Evolutionary conservation across 2,888 invertebrate species (phyloP).

Genomic region (Bembecia ichneumoniformis): DNA sequence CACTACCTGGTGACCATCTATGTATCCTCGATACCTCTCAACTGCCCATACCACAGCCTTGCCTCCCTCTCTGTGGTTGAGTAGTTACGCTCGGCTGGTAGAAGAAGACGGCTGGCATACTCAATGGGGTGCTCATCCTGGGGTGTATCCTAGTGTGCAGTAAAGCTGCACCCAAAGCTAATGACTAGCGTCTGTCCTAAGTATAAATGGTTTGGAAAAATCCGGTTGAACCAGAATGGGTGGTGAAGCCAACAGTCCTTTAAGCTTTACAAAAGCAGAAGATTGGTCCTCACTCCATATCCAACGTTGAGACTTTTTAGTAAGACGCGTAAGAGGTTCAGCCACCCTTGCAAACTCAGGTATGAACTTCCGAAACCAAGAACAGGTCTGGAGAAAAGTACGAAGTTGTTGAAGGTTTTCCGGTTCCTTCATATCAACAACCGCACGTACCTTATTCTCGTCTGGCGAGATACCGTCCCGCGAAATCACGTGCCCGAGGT

Average conservation of each 20-base stretch:
- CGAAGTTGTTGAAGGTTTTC: no score
- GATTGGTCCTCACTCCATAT: no score
- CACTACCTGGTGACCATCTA: slow-evolving; percentile 30
- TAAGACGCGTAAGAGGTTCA: slow-evolving; percentile 13
- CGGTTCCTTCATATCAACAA: no score
- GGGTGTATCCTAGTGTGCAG: slow-evolving; percentile 16
- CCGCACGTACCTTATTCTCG: no score
- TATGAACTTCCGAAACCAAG: slow-evolving; percentile 22
- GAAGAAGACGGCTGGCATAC: slow-evolving; percentile 18
- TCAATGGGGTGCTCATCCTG: slow-evolving; percentile 15
- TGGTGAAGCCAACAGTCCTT: slow-evolving; percentile 9
- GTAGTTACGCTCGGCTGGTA: slow-evolving; percentile 31
- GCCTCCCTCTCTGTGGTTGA: slow-evolving; percentile 41
- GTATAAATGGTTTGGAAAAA: slow-evolving; percentile 16
- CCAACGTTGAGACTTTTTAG: slow-evolving; percentile 14
- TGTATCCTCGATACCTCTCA: slow-evolving; percentile 18
- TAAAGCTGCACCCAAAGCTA: slow-evolving; percentile 23
- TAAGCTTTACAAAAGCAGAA: slow-evolving; percentile 11
- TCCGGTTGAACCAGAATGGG: slow-evolving; percentile 14
- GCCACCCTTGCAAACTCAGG: slow-evolving; percentile 12
- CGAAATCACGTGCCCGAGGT: no score
- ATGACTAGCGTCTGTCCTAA: slow-evolving; percentile 24
- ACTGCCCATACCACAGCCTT: slow-evolving; percentile 18
- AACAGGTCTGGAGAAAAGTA: no score
- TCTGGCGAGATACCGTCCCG: no score